Percentiles rank a stretch among this genome's conserved stretches.
phyloP scores from a whole-genome alignment of 2,113 vertebrate genomes.

The Zosterops pallidus region DNA sequence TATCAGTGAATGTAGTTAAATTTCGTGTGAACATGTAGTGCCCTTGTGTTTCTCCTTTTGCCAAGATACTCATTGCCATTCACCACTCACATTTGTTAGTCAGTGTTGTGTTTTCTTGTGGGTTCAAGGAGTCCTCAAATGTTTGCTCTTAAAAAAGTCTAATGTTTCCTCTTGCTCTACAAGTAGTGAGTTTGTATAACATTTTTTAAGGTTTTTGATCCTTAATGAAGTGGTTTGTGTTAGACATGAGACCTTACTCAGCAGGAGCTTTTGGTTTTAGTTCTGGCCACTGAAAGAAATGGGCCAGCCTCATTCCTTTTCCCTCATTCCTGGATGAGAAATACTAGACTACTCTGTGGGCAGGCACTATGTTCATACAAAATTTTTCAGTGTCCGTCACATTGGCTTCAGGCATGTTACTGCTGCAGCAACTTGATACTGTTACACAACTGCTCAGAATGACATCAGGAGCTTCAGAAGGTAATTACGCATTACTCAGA shows the following conservation, averaged over 20 bases:
- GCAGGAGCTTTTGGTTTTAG: neutral
- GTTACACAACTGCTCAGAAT: neutral
- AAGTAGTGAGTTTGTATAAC: neutral
- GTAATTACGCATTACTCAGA: neutral
- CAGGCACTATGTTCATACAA: neutral
- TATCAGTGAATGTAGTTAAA: neutral
- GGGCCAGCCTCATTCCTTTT: neutral
- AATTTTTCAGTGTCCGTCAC: neutral
- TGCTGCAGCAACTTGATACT: neutral
- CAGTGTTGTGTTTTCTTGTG: neutral
- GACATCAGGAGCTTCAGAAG: neutral
- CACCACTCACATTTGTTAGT: neutral
- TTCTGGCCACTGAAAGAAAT: neutral
- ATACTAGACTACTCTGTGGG: neutral
- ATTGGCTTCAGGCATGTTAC: neutral
- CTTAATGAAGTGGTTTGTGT: neutral
- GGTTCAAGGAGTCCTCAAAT: neutral
- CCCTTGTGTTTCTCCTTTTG: neutral
- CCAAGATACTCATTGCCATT: neutral
- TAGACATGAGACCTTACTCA: neutral
- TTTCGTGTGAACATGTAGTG: neutral
- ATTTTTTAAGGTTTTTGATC: neutral
- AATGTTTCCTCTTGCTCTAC: neutral
- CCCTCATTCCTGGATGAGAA: neutral
- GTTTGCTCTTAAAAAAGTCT: neutral